phyloP scores from a whole-genome alignment of 2,113 vertebrate species.

The Macquaria australasica region DNA sequence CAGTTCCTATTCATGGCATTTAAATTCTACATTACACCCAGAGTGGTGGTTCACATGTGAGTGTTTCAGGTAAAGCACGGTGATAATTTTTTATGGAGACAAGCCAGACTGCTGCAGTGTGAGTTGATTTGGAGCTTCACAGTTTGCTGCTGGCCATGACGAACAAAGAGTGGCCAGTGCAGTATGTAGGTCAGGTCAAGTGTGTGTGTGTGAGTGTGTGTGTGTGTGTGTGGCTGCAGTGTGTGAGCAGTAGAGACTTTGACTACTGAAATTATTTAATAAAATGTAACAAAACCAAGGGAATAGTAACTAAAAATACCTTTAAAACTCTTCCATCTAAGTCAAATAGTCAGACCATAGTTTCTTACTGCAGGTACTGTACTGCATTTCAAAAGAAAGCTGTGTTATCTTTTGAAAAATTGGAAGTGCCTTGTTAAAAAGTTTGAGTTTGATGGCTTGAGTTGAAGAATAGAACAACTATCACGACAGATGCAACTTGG shows the following conservation, averaged over 20 bases:
- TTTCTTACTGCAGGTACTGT: neutral
- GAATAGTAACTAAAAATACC: slow-evolving; percentile 4
- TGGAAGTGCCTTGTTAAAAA: neutral
- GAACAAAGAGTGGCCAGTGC: slow-evolving; percentile 39
- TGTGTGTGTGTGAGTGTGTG: slow-evolving; percentile 3
- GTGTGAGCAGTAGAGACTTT: neutral
- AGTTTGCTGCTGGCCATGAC: slow-evolving; percentile 23
- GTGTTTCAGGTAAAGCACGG: neutral
- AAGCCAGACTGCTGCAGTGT: neutral
- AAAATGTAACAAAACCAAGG: slow-evolving; percentile 9
- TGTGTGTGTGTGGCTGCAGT: slow-evolving; percentile 4
- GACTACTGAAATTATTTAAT: slow-evolving; percentile 8
- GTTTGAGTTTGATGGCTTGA: neutral
- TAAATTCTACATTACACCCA: no score
- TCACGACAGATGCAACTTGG: neutral
- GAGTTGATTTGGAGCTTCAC: slow-evolving; percentile 27
- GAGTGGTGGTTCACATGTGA: neutral
- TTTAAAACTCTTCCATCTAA: neutral
- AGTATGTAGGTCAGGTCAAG: slow-evolving; percentile 48
- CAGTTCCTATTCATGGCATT: no score
- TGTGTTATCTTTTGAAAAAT: neutral
- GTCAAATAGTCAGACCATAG: neutral
- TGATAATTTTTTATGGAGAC: slow-evolving; percentile 21
- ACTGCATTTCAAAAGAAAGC: neutral
- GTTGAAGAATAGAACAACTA: neutral